Conservation (phyloP, 92 coral and sea anemone genomes). For the Actinostola sp. region DNA sequence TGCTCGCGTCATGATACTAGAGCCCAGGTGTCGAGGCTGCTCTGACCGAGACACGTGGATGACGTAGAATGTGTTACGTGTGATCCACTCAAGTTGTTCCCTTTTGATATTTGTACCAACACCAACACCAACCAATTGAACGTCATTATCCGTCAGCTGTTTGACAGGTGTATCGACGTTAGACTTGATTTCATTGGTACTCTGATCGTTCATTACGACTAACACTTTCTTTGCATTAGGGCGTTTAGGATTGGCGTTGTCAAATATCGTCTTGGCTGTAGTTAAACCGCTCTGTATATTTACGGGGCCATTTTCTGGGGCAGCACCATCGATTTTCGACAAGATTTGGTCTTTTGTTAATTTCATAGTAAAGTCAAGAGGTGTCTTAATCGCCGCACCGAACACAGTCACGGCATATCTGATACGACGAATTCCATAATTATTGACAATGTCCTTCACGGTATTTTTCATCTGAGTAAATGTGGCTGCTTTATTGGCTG, state of each 20-base stretch:
- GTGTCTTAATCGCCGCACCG: not conserved
- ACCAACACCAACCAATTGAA: conserved; percentile 69
- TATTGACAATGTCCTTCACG: conserved; percentile 22
- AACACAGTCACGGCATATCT: conserved; percentile 17
- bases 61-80: conserved; percentile 30
- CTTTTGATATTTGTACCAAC: conserved; percentile 50
- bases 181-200: conserved; percentile 32
- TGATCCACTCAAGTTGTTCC: conserved; percentile 21
- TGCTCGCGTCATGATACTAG: conserved; percentile 31
- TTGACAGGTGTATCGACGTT: conserved; percentile 46
- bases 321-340: conserved; percentile 11
- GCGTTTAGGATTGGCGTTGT: conserved; percentile 47
- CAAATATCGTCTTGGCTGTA: conserved; percentile 58
- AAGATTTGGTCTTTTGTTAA: conserved; percentile 5
- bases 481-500: conserved; percentile 2
- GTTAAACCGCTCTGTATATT: conserved; percentile 57
- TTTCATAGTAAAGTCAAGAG: conserved; percentile 1
- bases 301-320: conserved; percentile 1
- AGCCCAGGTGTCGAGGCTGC: conserved; percentile 22
- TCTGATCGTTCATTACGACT: conserved; percentile 75
- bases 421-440: conserved; percentile 22
- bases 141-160: conserved; percentile 44
- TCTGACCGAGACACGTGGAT: conserved; percentile 14
- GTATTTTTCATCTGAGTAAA: conserved; percentile 21
- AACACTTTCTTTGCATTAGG: conserved; percentile 75